A percentile compares a stretch with the other conserved stretches of the same genome.
phyloP scores from a whole-genome alignment of 23 tunicate genomes.

The Ascidia mentula region DNA sequence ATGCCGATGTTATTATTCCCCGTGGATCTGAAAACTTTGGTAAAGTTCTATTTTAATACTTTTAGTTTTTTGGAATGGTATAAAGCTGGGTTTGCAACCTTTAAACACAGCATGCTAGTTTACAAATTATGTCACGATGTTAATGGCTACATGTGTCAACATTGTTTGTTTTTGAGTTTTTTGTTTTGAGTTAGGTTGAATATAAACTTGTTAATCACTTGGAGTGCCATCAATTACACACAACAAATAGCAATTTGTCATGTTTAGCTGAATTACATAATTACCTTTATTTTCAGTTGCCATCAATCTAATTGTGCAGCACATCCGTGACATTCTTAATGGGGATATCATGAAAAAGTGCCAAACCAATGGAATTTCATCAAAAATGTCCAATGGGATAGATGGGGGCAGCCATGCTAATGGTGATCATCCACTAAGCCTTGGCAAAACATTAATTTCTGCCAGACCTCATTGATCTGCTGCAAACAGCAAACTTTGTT shows the following conservation, averaged over 20 bases:
- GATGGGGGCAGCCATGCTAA: constrained; percentile 2
- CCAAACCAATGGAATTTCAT: not conserved
- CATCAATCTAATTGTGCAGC: constrained; percentile 92
- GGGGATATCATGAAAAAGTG: constrained; percentile 47
- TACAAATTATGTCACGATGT: too few species aligned
- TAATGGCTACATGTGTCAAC: too few species aligned
- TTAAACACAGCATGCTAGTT: too few species aligned
- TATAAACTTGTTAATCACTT: too few species aligned
- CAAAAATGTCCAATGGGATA: not conserved
- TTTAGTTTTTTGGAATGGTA: too few species aligned
- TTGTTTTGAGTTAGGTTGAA: not conserved
- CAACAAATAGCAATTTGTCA: too few species aligned
- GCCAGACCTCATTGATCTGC: not conserved
- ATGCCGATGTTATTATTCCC: constrained; percentile 97
- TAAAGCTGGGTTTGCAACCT: too few species aligned
- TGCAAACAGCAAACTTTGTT: too few species aligned
- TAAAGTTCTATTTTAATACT: too few species aligned
- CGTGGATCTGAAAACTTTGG: constrained; percentile 96
- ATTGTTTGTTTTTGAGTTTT: too few species aligned
- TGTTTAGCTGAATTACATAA: constrained; percentile 10
- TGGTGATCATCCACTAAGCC: constrained; percentile 3
- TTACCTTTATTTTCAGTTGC: constrained; percentile 97
- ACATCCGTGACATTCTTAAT: constrained; percentile 81
- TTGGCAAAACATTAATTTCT: not conserved
- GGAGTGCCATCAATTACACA: too few species aligned